Evolutionary conservation across 2,797 vertebrate species (phyloP).

Genomic region (Myoxocephalus aenaeus): DNA sequence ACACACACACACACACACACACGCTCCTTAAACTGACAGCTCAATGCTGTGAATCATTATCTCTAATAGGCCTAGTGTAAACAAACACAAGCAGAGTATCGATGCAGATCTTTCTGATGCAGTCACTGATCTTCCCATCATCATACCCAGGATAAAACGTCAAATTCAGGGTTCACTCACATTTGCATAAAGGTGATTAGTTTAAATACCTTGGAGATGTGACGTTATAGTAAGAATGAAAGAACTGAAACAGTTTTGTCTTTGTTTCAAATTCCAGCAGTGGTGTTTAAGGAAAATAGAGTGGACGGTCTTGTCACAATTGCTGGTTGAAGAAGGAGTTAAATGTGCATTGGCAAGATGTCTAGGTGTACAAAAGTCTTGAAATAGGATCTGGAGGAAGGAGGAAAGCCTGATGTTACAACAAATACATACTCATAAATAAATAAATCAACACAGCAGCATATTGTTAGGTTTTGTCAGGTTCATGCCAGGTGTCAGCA

Average conservation of each 20-base stretch:
- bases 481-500: slow-evolving; percentile 26
- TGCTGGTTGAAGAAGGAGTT: slow-evolving; percentile 2
- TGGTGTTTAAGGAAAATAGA: slow-evolving; percentile 18
- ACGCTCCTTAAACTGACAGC: slow-evolving; percentile 69
- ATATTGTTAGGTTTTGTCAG: slow-evolving; percentile 14
- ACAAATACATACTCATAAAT: slow-evolving; percentile 13
- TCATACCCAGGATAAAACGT: slow-evolving; percentile 57
- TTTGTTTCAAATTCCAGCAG: slow-evolving; percentile 23
- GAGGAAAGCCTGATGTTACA: background rate
- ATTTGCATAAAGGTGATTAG: slow-evolving; percentile 63
- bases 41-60: slow-evolving; percentile 77
- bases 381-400: background rate
- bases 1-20: slow-evolving; percentile 32
- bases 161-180: slow-evolving; percentile 42
- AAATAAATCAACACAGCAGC: slow-evolving; percentile 13
- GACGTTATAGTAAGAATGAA: slow-evolving; percentile 19
- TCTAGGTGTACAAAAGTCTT: background rate
- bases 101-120: slow-evolving; percentile 58
- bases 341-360: background rate
- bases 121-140: slow-evolving; percentile 43
- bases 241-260: slow-evolving; percentile 28
- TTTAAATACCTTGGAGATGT: slow-evolving; percentile 40
- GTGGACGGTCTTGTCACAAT: slow-evolving; percentile 1
- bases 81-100: slow-evolving; percentile 71
- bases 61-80: slow-evolving; percentile 81